These are phyloP conservation scores for Actinia equina DNA, from an alignment of 64 coral and sea anemone species.

Conservation along the genomic window DNA sequence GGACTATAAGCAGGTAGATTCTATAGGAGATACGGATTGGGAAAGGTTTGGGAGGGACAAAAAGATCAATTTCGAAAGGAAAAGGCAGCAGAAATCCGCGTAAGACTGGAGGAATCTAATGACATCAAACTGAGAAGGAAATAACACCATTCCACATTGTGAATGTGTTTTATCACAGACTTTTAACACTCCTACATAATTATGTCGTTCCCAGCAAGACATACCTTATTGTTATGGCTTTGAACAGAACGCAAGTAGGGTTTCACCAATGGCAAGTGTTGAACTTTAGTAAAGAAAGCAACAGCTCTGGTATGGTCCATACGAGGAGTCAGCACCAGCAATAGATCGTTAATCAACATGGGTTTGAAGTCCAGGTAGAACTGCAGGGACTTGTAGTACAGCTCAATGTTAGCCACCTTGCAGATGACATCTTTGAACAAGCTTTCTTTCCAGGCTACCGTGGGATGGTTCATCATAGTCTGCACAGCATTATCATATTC, in stretches of 20 bases:
- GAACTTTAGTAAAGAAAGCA: slow-evolving; percentile 84
- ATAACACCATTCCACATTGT: no score
- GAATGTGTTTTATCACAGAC: no score
- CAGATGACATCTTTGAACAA: slow-evolving; percentile 97
- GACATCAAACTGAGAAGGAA: no score
- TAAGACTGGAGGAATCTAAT: no score
- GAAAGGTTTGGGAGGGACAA: no score
- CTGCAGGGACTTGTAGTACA: slow-evolving; percentile 88
- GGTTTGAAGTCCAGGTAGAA: slow-evolving; percentile 97
- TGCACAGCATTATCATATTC: slow-evolving; percentile 97
- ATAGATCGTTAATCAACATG: slow-evolving; percentile 84
- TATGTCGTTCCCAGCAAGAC: background rate
- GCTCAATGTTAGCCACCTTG: slow-evolving; percentile 96
- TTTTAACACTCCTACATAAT: no score
- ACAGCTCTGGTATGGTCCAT: slow-evolving; percentile 99
- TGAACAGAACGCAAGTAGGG: slow-evolving; percentile 93
- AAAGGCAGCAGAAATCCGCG: no score
- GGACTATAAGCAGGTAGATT: no score
- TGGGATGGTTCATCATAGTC: slow-evolving; percentile 96
- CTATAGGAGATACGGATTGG: no score
- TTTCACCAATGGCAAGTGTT: slow-evolving; percentile 91
- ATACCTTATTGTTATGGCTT: slow-evolving; percentile 96
- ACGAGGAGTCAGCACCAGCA: slow-evolving; percentile 90
- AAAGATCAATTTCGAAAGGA: no score
- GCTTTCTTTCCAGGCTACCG: slow-evolving; percentile 94